Evolutionary conservation across 2,797 vertebrate genomes (phyloP), one percentile per base, ranked within the genome.

Genomic region (Chanos chanos): DNA sequence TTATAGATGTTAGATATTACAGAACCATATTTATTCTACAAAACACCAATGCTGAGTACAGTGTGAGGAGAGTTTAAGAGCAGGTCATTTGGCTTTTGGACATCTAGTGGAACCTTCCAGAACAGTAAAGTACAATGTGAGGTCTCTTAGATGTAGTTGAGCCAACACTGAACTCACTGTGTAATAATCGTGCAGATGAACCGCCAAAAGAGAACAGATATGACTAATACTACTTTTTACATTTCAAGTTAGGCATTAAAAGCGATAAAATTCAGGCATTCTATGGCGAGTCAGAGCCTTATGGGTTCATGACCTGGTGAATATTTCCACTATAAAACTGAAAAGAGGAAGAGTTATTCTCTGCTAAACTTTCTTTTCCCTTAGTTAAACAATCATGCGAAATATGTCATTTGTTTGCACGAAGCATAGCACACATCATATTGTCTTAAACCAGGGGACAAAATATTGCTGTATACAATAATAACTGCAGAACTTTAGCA

Each of bases 281-380:
- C 31, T 0, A 41, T 66, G 53, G 75, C 76, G 74, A 75, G 75
- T 63, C 74, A 40, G 3, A 58, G 72, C 78, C 70, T 79, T 79
- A 78, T 72, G 61, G 64, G 61, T n/a, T n/a, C n/a, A n/a, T n/a
- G n/a, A 41, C 71, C 44, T 65, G 66, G 70, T 68, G 64, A 73
- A 80, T 76, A 67, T 80, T 81, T 84, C 64, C 48, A 73, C 52
- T 72, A 71, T 76, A 61, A 75, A 60, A 60, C 27, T 15, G 48
- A 47, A 37, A 54, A 64, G 48, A 75, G 61, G 52, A 77, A 78
- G 63, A 79, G 58, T 58, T 44, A 49, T 68, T 61, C 60, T 67
- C 52, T 18, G 18, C 41, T 81, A 80, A 83, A 85, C 70, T 64
- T 80, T 81, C 80, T 77, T 74, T 70, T 40, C 48, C 51, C 18